Base-by-base conservation (phyloP, 2,797 vertebrate species). In the Gymnothorax javanicus region DNA sequence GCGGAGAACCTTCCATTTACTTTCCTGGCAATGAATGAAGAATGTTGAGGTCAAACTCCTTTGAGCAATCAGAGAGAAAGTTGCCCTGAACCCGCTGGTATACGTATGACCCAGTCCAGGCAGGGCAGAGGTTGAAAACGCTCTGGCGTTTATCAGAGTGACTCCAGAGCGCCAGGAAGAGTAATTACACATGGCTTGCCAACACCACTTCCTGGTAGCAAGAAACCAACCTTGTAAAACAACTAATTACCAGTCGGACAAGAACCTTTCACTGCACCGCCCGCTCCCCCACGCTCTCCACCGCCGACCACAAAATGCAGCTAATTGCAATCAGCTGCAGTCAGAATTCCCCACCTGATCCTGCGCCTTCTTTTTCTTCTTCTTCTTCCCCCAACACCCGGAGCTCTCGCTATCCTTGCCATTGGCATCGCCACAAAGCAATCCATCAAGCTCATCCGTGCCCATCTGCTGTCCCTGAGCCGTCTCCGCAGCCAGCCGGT, bases 371-470 rank as follows among this genome's bases (percentile, higher is more conserved):
- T 99, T 99, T 95, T 99, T 99, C 98, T 99, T 99, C 96, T 99
- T 99, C 94, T 99, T 99, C 95, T 99, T 99, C 64, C 99, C 99
- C 99, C 98, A 99, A 94, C 99, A 99, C 69, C 98, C 98, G 0
- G 98, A 99, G 93, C 97, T 99, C 95, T 99, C 98, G 0, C 96
- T 84, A 0, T 99, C 99, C 75, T 98, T 98, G 82, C 97, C 97
- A 2, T 97, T 98, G 93, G 96, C 94, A 71, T 99, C 98, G 58
- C 96, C 96, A 88, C 98, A 99, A 75, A 99, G 97, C 91, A 99
- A 96, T 90, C 98, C 97, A 25, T 99, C 99, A 91, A 99, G 96
- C 94, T 99, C 98, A 27, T 99, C 98, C 11, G 98, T 95, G 89
- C 98, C 98, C 95, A 97, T 97, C 96, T 99, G 99, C 95, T 99